phyloP scores from a whole-genome alignment of 2,888 invertebrate species.

The Nomada flava region DNA sequence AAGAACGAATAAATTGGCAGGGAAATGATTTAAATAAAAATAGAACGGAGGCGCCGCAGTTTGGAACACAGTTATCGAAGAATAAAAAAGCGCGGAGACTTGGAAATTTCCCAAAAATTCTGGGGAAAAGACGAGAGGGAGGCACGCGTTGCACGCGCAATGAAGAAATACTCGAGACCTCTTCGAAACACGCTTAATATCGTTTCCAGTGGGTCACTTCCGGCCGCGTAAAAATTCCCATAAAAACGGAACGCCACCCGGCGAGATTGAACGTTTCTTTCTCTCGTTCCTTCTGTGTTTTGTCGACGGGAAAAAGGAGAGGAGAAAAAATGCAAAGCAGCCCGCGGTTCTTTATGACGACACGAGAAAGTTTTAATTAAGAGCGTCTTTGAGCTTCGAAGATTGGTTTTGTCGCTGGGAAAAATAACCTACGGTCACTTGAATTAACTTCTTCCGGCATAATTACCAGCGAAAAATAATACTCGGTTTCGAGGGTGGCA shows the following conservation, averaged over 20 bases:
- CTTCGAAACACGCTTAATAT: constrained; percentile 74
- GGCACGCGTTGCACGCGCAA: constrained; percentile 65
- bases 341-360: neutral
- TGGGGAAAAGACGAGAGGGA: constrained; percentile 31
- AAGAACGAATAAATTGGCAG: too few species aligned
- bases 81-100: constrained; percentile 46
- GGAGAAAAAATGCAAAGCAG: neutral
- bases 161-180: constrained; percentile 75
- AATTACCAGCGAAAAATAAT: neutral
- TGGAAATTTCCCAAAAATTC: constrained; percentile 25
- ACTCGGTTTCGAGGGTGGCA: too few species aligned
- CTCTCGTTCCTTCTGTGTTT: neutral
- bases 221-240: constrained; percentile 28
- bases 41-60: too few species aligned
- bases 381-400: neutral
- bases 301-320: neutral
- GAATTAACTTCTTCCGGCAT: neutral
- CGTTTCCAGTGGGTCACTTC: constrained; percentile 41
- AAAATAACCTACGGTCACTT: neutral
- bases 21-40: too few species aligned
- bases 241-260: constrained; percentile 44
- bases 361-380: constrained; percentile 11
- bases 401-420: neutral
- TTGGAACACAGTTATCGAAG: constrained; percentile 57
- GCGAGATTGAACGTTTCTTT: constrained; percentile 24